These are phyloP conservation scores for Pangasius macronema DNA, from an alignment of 2,797 vertebrate genomes.

Conservation along the genomic window DNA sequence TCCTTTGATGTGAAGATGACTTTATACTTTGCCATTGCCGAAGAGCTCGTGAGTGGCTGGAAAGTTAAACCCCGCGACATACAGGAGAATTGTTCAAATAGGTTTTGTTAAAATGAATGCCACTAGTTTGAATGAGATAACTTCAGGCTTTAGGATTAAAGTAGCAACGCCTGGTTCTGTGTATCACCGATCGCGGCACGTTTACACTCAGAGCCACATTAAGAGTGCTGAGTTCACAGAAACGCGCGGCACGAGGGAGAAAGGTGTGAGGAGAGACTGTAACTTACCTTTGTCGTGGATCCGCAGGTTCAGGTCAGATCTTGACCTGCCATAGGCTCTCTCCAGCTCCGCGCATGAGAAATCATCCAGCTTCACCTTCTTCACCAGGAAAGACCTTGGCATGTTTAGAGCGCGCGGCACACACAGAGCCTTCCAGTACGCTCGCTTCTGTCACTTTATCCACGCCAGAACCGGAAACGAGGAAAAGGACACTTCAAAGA, in stretches of 20 bases:
- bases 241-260: background rate
- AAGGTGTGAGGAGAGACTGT: background rate
- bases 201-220: background rate
- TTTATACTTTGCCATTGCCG: background rate
- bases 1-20: background rate
- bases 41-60: background rate
- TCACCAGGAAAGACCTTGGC: constrained; percentile 97
- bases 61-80: constrained; percentile 10
- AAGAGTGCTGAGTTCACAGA: constrained; percentile 8
- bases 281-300: constrained; percentile 88
- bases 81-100: background rate
- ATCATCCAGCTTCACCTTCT: constrained; percentile 96
- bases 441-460: constrained; percentile 58
- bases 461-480: constrained; percentile 53
- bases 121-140: background rate
- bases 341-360: constrained; percentile 87
- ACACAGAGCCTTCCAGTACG: constrained; percentile 70
- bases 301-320: constrained; percentile 83
- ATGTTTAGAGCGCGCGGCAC: constrained; percentile 78
- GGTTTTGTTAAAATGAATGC: background rate
- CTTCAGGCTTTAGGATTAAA: background rate
- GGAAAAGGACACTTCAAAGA: constrained; percentile 50
- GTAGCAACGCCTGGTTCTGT: background rate
- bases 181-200: background rate
- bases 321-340: constrained; percentile 83